A percentile compares a stretch with the other conserved stretches of the same genome.
These are phyloP conservation scores for Palythoa heliodiscus DNA, from an alignment of 92 coral and sea anemone species.

Conservation along the genomic window DNA sequence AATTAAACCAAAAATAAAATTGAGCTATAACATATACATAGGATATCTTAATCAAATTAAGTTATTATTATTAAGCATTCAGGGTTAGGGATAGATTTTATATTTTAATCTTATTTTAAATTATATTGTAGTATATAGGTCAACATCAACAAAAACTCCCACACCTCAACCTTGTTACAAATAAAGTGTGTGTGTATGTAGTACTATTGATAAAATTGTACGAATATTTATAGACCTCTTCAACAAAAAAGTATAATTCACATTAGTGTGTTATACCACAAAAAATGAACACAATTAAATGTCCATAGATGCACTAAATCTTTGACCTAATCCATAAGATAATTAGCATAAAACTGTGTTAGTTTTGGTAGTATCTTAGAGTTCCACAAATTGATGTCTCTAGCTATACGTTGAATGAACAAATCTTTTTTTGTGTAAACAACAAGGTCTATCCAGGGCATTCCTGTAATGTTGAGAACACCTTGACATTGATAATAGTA, in stretches of 20 bases:
- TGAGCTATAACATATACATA: neutral
- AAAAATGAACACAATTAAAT: neutral
- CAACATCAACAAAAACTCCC: neutral
- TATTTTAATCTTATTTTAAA: neutral
- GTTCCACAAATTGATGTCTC: slow-evolving; percentile 4
- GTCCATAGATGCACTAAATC: slow-evolving; percentile 1
- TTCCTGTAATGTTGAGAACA: neutral
- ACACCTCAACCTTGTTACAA: neutral
- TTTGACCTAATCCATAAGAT: slow-evolving; percentile 1
- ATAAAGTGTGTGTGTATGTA: neutral
- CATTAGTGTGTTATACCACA: slow-evolving; percentile 4
- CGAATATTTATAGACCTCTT: slow-evolving; percentile 2
- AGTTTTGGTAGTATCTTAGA: slow-evolving; percentile 2
- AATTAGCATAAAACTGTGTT: neutral
- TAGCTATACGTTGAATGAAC: slow-evolving; percentile 1
- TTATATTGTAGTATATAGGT: neutral
- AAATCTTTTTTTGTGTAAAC: slow-evolving; percentile 1
- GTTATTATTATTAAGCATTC: neutral
- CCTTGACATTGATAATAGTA: neutral
- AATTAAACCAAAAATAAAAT: too few species aligned
- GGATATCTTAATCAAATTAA: slow-evolving; percentile 1
- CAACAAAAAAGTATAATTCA: slow-evolving; percentile 1
- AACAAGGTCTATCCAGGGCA: slow-evolving; percentile 2
- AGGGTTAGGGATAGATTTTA: neutral
- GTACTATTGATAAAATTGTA: slow-evolving; percentile 1